phyloP scores from a whole-genome alignment of 2,113 vertebrate genomes.

The Dipodomys ordii region DNA sequence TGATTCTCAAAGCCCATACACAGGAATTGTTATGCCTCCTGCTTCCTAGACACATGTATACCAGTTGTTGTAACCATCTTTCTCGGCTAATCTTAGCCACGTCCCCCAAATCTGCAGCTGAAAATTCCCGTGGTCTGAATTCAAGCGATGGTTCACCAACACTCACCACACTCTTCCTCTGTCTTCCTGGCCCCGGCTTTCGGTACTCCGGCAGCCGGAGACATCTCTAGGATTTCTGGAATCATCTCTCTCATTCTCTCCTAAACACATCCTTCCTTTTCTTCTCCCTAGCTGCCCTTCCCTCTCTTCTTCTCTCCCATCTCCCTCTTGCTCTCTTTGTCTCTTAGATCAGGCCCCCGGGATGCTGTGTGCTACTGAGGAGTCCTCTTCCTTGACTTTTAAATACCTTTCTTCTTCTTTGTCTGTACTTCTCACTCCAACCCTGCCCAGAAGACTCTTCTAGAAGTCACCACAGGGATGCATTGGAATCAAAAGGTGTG shows the following conservation, averaged over 20 bases:
- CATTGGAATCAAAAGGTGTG: not conserved
- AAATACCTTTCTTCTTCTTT: not conserved
- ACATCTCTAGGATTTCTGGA: too few relatives aligned
- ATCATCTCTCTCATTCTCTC: not conserved
- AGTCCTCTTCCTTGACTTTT: not conserved
- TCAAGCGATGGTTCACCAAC: not conserved
- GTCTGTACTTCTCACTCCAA: not conserved
- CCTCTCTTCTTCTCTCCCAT: not conserved
- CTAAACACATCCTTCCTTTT: not conserved
- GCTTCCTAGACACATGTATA: not conserved
- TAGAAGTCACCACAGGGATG: not conserved
- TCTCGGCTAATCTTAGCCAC: not conserved
- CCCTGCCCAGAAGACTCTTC: not conserved
- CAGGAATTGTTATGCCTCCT: too few relatives aligned
- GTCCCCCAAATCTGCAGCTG: not conserved
- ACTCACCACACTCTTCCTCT: accelerated
- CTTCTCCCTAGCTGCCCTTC: not conserved
- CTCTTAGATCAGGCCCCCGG: accelerated
- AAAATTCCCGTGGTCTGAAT: not conserved
- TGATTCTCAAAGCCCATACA: not conserved
- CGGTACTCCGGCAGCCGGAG: not conserved
- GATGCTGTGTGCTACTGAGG: not conserved
- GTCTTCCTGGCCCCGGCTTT: accelerated
- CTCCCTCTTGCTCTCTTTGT: not conserved
- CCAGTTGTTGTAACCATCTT: not conserved